Percentiles rank a stretch among this genome's conserved stretches.
Evolutionary conservation across 2,113 vertebrate genomes (phyloP).

Genomic region (Ciconia maguari): DNA sequence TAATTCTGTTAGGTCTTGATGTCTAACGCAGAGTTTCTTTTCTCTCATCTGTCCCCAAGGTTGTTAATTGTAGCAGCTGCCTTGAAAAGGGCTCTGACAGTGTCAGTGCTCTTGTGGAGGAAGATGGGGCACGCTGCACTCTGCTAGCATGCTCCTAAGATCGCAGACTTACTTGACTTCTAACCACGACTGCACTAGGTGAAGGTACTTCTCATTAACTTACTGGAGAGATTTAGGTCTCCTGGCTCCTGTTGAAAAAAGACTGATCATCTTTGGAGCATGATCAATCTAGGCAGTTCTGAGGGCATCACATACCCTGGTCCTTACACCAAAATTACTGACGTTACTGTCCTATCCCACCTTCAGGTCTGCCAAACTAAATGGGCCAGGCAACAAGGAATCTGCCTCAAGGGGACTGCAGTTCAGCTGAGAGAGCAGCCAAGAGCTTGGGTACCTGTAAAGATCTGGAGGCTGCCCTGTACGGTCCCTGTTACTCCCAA

Average conservation of each 20-base stretch:
- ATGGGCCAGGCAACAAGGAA: background rate
- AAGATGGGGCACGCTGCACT: background rate
- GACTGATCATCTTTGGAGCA: background rate
- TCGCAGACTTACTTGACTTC: background rate
- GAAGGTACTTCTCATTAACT: background rate
- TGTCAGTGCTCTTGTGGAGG: background rate
- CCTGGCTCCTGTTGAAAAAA: background rate
- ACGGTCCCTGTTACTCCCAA: background rate
- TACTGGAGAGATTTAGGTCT: background rate
- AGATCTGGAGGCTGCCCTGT: background rate
- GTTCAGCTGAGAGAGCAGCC: background rate
- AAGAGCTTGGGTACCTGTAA: background rate
- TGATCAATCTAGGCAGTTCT: background rate
- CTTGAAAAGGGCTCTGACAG: background rate
- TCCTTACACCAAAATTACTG: background rate
- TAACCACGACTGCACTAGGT: fast-evolving
- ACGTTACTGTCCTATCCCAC: background rate
- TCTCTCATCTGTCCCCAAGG: background rate
- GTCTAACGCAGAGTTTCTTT: background rate
- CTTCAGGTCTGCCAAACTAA: background rate
- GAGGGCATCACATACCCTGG: background rate
- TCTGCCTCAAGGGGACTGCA: background rate
- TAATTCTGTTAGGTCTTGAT: background rate
- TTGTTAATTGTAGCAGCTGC: background rate
- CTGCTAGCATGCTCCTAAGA: background rate